Percentiles rank a stretch among this genome's conserved stretches.
phyloP scores from a whole-genome alignment of 1,140 invertebrate genomes.

The Drosophila tsacasi region DNA sequence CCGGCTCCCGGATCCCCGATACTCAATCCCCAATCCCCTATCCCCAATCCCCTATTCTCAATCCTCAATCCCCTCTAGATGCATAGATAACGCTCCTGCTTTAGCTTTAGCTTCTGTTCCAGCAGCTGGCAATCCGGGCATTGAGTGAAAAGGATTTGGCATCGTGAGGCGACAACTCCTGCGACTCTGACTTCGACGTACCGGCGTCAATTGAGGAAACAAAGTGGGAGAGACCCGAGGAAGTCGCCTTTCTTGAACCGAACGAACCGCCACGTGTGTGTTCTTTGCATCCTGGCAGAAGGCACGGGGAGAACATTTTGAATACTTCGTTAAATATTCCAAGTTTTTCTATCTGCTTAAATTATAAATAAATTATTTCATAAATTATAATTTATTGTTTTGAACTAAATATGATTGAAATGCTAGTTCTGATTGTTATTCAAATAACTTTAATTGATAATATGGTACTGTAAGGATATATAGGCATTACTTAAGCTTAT shows the following conservation, averaged over 20 bases:
- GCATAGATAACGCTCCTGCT: slow-evolving; percentile 60
- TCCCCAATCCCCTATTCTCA: not conserved
- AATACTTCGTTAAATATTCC: too few relatives aligned
- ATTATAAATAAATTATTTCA: too few relatives aligned
- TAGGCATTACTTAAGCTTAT: too few relatives aligned
- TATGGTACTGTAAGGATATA: not conserved
- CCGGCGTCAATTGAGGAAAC: slow-evolving; percentile 52
- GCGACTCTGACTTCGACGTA: slow-evolving; percentile 43
- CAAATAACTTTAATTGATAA: too few relatives aligned
- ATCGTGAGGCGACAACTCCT: slow-evolving; percentile 34
- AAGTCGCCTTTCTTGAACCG: slow-evolving; percentile 28
- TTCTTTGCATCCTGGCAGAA: not conserved
- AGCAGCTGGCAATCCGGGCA: slow-evolving; percentile 25
- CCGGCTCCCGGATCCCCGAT: slow-evolving; percentile 14
- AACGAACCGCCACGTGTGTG: slow-evolving; percentile 24
- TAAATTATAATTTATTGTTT: too few relatives aligned
- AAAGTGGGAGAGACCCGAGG: slow-evolving; percentile 28
- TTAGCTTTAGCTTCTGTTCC: slow-evolving; percentile 8
- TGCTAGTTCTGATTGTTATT: too few relatives aligned
- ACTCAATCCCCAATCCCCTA: not conserved
- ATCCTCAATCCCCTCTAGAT: slow-evolving; percentile 36
- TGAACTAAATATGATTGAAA: too few relatives aligned
- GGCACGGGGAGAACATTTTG: slow-evolving; percentile 2
- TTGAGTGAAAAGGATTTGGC: slow-evolving; percentile 74
- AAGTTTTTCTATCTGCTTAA: too few relatives aligned